These are phyloP conservation scores for Cottus gobio DNA, from an alignment of 2,113 vertebrate species.

Conservation along the genomic window DNA sequence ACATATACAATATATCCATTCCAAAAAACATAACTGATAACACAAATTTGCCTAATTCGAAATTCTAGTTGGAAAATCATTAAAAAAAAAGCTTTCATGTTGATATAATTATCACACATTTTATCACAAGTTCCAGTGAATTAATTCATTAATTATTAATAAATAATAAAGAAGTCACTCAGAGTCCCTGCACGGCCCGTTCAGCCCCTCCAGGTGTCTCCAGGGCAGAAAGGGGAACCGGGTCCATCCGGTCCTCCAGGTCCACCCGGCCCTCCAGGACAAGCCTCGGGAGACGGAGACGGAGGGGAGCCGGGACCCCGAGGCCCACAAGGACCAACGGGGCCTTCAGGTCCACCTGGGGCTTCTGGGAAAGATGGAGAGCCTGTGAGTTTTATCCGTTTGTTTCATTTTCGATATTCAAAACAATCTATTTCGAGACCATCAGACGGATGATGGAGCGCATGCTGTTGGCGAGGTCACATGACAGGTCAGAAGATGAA, in stretches of 20 bases:
- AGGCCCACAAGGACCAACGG: conserved; percentile 76
- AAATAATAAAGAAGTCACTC: neutral
- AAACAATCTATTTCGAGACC: fast-evolving
- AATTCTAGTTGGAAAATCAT: too few relatives aligned
- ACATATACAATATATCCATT: too few relatives aligned
- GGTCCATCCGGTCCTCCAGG: conserved; percentile 77
- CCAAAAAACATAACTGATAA: too few relatives aligned
- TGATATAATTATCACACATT: too few relatives aligned
- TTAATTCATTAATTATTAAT: too few relatives aligned
- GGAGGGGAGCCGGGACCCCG: conserved; percentile 72
- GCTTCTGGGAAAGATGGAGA: conserved; percentile 75
- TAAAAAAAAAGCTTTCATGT: too few relatives aligned
- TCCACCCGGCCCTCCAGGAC: conserved; percentile 68
- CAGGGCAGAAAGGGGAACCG: conserved; percentile 76
- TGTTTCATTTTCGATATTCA: neutral
- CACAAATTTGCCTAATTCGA: too few relatives aligned
- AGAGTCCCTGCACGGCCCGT: neutral
- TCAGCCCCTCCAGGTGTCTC: conserved; percentile 54
- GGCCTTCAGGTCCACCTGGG: conserved; percentile 69
- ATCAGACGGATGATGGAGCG: neutral
- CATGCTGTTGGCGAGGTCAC: conserved; percentile 8
- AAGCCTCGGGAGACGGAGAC: conserved; percentile 18
- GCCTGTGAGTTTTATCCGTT: conserved; percentile 75
- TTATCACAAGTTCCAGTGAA: too few relatives aligned
- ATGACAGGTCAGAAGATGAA: neutral